Conservation (phyloP, 2,797 vertebrate genomes). For the Spheniscus humboldti region DNA sequence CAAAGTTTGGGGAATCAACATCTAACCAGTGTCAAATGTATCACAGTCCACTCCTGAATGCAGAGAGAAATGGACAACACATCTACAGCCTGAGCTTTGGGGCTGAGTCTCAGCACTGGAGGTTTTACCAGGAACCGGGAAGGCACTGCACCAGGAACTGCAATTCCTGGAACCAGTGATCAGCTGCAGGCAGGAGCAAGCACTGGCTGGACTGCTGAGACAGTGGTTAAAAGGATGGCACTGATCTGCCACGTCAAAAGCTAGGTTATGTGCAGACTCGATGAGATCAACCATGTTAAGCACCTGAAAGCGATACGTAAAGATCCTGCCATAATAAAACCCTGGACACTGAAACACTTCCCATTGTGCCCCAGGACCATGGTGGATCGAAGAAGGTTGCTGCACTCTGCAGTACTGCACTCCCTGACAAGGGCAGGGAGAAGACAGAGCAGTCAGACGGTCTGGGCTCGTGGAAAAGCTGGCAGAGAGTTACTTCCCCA, state of each 20-base stretch:
- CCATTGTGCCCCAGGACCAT: accelerated
- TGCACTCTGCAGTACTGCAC: not conserved
- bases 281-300: not conserved
- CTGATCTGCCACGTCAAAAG: not conserved
- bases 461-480: not conserved
- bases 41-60: not conserved
- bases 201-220: not conserved
- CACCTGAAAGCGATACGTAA: not conserved
- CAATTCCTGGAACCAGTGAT: not conserved
- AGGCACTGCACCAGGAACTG: not conserved
- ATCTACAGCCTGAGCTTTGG: not conserved
- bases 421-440: not conserved
- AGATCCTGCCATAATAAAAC: not conserved
- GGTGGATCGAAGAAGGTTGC: not conserved
- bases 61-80: not conserved
- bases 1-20: not conserved
- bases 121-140: not conserved
- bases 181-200: not conserved
- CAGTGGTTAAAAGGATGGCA: not conserved
- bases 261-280: not conserved
- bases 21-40: not conserved
- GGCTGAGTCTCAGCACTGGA: not conserved
- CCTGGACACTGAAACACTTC: not conserved
- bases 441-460: not conserved
- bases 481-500: not conserved